Conservation (phyloP, 2,113 vertebrate genomes). For the Brienomyrus brachyistius region DNA sequence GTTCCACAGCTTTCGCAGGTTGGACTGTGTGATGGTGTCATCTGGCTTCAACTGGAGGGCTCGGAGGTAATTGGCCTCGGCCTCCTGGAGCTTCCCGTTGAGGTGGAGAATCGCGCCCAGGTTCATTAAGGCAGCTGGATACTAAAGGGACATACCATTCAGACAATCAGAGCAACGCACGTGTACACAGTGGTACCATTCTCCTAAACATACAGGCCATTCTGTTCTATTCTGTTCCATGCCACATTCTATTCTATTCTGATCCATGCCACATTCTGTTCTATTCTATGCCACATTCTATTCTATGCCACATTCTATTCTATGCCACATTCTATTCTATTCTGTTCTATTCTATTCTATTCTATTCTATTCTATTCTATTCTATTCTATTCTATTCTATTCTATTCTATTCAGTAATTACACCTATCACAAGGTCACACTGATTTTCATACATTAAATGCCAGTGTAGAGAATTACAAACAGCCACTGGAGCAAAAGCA, state of each 20-base stretch:
- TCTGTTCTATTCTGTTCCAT: not conserved
- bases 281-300: not conserved
- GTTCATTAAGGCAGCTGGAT: conserved; percentile 96
- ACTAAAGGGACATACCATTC: conserved; percentile 58
- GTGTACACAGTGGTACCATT: not conserved
- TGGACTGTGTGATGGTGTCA: conserved; percentile 94
- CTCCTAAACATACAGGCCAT: not conserved
- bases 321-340: not conserved
- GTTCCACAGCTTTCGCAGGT: conserved; percentile 96
- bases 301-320: too few species aligned
- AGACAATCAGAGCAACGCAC: not conserved
- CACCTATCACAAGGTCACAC: not conserved
- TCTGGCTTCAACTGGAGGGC: conserved; percentile 93
- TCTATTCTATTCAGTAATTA: not conserved
- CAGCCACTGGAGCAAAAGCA: not conserved
- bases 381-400: not conserved
- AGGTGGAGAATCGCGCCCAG: conserved; percentile 97
- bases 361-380: not conserved
- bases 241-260: not conserved
- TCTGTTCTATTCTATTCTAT: not conserved
- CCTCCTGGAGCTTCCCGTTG: conserved; percentile 85
- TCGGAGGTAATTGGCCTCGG: conserved; percentile 91
- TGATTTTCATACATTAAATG: not conserved
- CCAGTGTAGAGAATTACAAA: not conserved
- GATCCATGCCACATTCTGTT: too few species aligned